Evolutionary conservation across 2,888 invertebrate genomes (phyloP).

Genomic region (Aelia acuminata): DNA sequence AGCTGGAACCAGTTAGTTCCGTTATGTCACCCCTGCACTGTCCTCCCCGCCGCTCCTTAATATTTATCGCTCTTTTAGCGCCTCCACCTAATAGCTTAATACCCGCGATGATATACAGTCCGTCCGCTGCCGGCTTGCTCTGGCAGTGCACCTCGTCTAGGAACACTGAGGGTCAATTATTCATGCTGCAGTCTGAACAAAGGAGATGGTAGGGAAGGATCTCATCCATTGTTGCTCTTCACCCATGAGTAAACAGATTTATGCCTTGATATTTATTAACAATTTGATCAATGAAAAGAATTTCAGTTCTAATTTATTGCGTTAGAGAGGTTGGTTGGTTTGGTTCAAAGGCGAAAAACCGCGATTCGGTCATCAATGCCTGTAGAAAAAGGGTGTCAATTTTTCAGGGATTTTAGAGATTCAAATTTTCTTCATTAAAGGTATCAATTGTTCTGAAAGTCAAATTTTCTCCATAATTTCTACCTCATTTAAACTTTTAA

Average conservation of each 20-base stretch:
- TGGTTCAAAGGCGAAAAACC: no score
- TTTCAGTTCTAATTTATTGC: no score
- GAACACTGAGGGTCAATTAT: background rate
- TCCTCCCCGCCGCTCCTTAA: background rate
- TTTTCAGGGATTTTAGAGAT: no score
- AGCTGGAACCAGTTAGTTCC: slow-evolving; percentile 25
- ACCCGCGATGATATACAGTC: background rate
- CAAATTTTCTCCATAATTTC: no score
- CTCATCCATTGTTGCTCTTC: background rate
- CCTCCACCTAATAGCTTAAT: slow-evolving; percentile 20
- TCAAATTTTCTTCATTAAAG: no score
- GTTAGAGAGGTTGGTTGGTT: no score
- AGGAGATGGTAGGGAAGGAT: background rate
- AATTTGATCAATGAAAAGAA: no score
- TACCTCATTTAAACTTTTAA: no score
- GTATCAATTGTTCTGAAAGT: no score
- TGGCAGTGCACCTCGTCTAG: background rate
- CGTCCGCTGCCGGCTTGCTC: background rate
- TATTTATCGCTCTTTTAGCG: slow-evolving; percentile 49
- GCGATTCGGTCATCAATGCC: no score
- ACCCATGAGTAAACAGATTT: background rate
- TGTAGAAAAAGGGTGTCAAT: no score
- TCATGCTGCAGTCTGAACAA: background rate
- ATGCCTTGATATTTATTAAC: no score
- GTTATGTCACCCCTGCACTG: slow-evolving; percentile 30